phyloP scores from a whole-genome alignment of 2,113 vertebrate species.

The Rallus limicola region DNA sequence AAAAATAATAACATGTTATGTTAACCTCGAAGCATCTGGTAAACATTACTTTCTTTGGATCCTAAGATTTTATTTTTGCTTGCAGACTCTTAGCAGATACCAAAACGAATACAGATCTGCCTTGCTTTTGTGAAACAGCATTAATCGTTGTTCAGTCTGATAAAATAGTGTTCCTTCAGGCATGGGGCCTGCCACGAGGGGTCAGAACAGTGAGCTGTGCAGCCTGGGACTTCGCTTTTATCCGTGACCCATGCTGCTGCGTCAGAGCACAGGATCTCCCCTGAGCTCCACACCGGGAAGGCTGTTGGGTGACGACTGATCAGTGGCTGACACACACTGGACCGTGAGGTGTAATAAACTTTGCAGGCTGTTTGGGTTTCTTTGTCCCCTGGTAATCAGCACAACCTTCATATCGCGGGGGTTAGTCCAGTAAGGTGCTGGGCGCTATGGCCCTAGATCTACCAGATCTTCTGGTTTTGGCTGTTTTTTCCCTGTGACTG shows the following conservation, averaged over 20 bases:
- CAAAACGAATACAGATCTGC: neutral
- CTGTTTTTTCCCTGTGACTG: neutral
- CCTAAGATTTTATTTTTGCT: neutral
- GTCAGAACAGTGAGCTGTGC: neutral
- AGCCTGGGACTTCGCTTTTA: neutral
- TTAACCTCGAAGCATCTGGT: neutral
- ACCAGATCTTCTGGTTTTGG: neutral
- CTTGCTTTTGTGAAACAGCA: neutral
- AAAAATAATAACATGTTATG: too few species aligned
- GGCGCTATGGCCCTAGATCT: neutral
- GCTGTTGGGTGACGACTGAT: neutral
- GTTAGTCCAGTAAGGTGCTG: neutral
- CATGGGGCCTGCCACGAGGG: neutral
- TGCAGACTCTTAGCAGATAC: neutral
- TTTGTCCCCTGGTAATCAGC: neutral
- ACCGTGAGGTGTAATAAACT: neutral
- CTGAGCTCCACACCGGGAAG: fast-evolving
- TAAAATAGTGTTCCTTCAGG: neutral
- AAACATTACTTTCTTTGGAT: neutral
- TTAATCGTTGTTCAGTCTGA: neutral
- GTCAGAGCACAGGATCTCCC: neutral
- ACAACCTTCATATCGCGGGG: neutral
- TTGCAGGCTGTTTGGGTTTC: neutral
- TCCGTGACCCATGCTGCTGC: neutral
- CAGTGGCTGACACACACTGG: neutral